Base-by-base conservation (phyloP, 2,113 vertebrate genomes). In the Colius striatus region DNA sequence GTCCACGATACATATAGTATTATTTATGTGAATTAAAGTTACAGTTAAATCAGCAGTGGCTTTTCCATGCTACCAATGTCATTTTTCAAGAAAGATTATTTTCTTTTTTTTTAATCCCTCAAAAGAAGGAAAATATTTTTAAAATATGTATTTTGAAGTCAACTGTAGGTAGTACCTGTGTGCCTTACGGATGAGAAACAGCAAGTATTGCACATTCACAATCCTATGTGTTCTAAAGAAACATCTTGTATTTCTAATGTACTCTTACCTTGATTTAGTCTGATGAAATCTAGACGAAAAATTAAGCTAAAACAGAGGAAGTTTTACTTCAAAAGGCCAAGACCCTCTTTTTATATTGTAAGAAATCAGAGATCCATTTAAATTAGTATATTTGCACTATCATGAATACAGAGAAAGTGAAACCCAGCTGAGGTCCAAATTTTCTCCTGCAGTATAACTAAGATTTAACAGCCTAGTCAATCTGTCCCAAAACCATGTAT, bases 21-120 rank as follows among this genome's bases (percentile, higher is more conserved):
- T 62, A 48, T 54, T 76, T 77, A 25, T 29, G 25, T 75, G 41
- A 87, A 94, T 95, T 95, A 95, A 93, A n/a, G 23, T 86, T 85
- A 36, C 67, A 90, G n/a, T 85, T 70, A 70, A 89, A 85, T 74
- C 60, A 83, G 38, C 32, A 63, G 7, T 82, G 58, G 51, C 83
- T 74, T 70, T 87, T 76, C 30, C 76, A 89, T 93, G 51, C 53
- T 57, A 6, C 18, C 34, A 80, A 66, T 85, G 29, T 51, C n/a
- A 60, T 48, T 36, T 94, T 50, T 47, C 51, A 81, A 58, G 7
- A n/a, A 8, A 87, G 11, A 16, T 30, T 27, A 6, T 27, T 54
- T 67, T 47, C 6, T 57, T 55, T 41, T 45, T 66, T 77, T 62
- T 60, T 72, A n/a, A n/a, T 34, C 3, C 13, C 13, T 76, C 13